Percentiles rank a stretch among this genome's conserved stretches.
These are phyloP conservation scores for Sebastes dallii DNA, from an alignment of 2,797 vertebrate species.

Conservation along the genomic window DNA sequence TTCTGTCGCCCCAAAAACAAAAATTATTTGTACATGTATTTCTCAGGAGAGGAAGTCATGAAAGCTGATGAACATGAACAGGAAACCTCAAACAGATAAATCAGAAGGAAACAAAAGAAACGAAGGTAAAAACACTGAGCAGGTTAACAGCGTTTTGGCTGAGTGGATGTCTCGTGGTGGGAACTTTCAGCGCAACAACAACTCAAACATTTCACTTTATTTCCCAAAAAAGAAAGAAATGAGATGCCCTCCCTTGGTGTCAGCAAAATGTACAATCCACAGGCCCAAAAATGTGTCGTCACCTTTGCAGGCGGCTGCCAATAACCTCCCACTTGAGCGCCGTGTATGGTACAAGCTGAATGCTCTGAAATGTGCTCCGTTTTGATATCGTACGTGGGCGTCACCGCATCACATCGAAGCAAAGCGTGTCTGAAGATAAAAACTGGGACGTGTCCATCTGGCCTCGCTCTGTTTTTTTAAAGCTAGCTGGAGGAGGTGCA, in stretches of 20 bases:
- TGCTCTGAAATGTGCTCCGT: not conserved
- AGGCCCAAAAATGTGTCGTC: not conserved
- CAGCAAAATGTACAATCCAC: not conserved
- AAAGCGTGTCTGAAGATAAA: not conserved
- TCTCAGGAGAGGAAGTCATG: conserved; percentile 29
- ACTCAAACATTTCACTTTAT: not conserved
- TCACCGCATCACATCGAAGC: not conserved
- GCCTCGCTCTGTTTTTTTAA: not conserved
- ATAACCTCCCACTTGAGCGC: not conserved
- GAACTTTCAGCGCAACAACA: not conserved
- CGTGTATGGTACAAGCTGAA: not conserved
- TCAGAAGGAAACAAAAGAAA: not conserved
- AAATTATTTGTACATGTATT: conserved; percentile 53
- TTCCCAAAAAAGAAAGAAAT: not conserved
- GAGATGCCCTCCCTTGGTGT: not conserved
- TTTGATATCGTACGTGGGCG: not conserved
- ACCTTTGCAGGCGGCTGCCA: not conserved
- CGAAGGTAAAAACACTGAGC: not conserved
- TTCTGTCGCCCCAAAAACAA: not conserved
- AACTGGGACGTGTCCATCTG: conserved; percentile 32
- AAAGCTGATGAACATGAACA: conserved; percentile 28
- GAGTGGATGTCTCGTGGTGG: not conserved
- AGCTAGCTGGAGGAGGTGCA: not conserved
- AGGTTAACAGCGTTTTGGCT: not conserved
- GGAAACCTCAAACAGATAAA: conserved; percentile 11